Conservation (phyloP, 2,888 invertebrate genomes). For the Mystacides longicornis region DNA sequence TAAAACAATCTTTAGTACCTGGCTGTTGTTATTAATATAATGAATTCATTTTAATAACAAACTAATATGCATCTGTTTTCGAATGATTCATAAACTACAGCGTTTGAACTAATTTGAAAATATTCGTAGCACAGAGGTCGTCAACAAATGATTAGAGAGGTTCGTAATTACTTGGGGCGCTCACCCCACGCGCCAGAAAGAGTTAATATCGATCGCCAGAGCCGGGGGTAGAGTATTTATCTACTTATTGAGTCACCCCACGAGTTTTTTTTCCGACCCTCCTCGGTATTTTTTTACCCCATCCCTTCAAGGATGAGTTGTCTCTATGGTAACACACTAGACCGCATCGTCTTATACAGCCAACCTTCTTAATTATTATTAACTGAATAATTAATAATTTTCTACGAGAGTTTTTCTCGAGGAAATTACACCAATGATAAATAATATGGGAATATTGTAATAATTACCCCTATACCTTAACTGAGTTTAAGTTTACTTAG, state of each 20-base stretch:
- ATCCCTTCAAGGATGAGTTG: constrained; percentile 27
- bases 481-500: too few species aligned
- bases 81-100: too few species aligned
- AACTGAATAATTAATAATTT: background rate
- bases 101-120: too few species aligned
- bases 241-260: constrained; percentile 46
- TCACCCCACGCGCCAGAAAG: constrained; percentile 36
- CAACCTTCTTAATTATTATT: constrained; percentile 24
- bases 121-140: too few species aligned
- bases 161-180: constrained; percentile 22
- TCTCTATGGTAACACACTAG: constrained; percentile 26
- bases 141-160: constrained; percentile 5
- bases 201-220: constrained; percentile 53
- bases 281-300: constrained; percentile 48
- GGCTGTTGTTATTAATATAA: too few species aligned
- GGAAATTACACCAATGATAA: too few species aligned
- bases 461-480: too few species aligned
- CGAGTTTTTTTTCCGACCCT: constrained; percentile 53
- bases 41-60: too few species aligned
- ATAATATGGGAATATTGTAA: too few species aligned
- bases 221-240: constrained; percentile 32
- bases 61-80: too few species aligned
- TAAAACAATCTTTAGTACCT: too few species aligned
- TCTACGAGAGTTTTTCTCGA: too few species aligned
- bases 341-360: constrained; percentile 25